A percentile compares a stretch with the other conserved stretches of the same genome.
These are phyloP conservation scores for Theretra japonica DNA, from an alignment of 2,888 invertebrate genomes.

Conservation along the genomic window DNA sequence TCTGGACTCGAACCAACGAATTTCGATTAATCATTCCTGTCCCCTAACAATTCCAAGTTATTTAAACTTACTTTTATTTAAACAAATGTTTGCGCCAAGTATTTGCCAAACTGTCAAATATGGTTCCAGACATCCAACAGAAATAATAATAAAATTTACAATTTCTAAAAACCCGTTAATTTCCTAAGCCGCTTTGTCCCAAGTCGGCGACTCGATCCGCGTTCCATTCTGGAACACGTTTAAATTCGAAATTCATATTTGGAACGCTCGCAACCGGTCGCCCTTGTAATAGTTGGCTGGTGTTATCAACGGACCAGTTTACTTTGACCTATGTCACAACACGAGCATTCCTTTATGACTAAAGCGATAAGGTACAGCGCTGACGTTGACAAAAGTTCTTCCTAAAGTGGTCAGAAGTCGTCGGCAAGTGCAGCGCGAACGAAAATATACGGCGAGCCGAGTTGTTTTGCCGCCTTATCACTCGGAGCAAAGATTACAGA, in stretches of 20 bases:
- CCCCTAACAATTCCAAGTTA: too few species aligned
- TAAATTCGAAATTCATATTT: slow-evolving; percentile 80
- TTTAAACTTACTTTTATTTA: too few species aligned
- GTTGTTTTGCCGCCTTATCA: slow-evolving; percentile 85
- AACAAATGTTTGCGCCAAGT: neutral
- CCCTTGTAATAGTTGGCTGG: slow-evolving; percentile 85
- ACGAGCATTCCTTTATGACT: slow-evolving; percentile 46
- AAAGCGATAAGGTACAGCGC: slow-evolving; percentile 48
- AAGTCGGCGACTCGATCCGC: slow-evolving; percentile 50
- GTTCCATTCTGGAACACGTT: slow-evolving; percentile 75
- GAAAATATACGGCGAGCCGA: slow-evolving; percentile 83
- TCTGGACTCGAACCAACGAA: too few species aligned
- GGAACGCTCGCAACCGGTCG: slow-evolving; percentile 81
- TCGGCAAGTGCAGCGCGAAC: slow-evolving; percentile 84
- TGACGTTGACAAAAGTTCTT: slow-evolving; percentile 63
- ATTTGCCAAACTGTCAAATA: neutral
- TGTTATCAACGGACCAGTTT: slow-evolving; percentile 76
- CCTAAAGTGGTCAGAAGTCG: slow-evolving; percentile 65
- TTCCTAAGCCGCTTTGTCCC: slow-evolving; percentile 36
- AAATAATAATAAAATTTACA: slow-evolving; percentile 9
- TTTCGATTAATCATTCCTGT: too few species aligned
- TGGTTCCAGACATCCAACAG: neutral
- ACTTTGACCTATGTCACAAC: slow-evolving; percentile 60
- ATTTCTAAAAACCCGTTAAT: slow-evolving; percentile 32
- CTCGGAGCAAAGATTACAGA: slow-evolving; percentile 66